phyloP scores from a whole-genome alignment of 2,797 vertebrate genomes.

The Sebastolobus altivelis region DNA sequence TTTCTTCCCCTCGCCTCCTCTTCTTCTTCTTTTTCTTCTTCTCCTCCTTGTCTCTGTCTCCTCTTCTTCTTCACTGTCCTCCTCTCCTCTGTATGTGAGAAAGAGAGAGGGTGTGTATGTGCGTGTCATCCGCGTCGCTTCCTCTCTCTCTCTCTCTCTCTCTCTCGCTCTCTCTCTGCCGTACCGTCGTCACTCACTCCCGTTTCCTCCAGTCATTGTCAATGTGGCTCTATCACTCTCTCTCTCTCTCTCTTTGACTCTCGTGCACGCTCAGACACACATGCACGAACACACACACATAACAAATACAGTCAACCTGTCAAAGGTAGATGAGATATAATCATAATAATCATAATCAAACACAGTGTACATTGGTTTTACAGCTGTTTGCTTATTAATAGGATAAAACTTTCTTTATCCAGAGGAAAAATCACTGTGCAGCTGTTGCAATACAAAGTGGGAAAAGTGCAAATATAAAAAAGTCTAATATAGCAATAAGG shows the following conservation, averaged over 20 bases:
- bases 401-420: background rate
- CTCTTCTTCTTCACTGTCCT: conserved; percentile 47
- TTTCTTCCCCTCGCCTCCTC: conserved; percentile 25
- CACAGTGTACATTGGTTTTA: background rate
- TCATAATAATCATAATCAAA: background rate
- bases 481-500: no score
- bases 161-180: background rate
- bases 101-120: conserved; percentile 54
- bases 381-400: background rate
- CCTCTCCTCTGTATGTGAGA: conserved; percentile 60
- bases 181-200: background rate
- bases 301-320: background rate
- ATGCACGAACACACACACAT: background rate
- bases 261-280: background rate
- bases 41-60: conserved; percentile 16
- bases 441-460: no score
- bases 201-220: background rate
- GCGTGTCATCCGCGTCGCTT: conserved; percentile 54
- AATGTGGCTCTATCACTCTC: background rate
- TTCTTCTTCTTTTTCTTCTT: conserved; percentile 24
- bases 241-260: background rate
- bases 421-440: no score
- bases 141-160: conserved; percentile 15
- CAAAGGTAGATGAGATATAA: background rate
- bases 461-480: no score